Base-by-base conservation (phyloP, 2,888 invertebrate genomes). In the Platerodrilus igneus region DNA sequence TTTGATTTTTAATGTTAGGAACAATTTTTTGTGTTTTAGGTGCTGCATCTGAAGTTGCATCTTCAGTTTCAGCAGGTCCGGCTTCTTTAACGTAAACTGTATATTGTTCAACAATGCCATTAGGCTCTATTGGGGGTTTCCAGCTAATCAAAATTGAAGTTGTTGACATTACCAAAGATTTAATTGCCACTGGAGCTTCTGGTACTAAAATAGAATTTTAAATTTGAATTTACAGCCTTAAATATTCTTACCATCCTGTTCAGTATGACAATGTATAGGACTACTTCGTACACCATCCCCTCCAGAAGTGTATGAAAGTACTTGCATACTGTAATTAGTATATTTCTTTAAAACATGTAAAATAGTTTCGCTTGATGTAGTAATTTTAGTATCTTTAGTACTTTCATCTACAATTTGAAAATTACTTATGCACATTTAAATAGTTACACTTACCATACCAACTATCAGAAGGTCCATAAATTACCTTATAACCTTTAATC, bases 271-370 rank as follows among this genome's bases (percentile, higher is more conserved):
- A 67, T 90, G 90, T 54, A 94, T 89, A 4, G 89, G 85, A 10
- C 78, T 75, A 53, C 87, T 85, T 52, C 90, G 81, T 27, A 92
- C 92, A 46, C 95, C 94, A 66, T 95, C 94, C 7, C 96, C 96
- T 49, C 92, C 94, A 38, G 92, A 86, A 4, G 95, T 95, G 58
- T 86, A 94, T 13, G 95, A 93, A 55, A 94, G 71, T 18, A 96
- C 92, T 75, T 94, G 92, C 82, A 96, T 90, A 40, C 92, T 94
- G 70, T 95, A 96, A 71, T 96, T 95, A 2, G 94, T 95, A 71
- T 84, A 94, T 67, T 93, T 93, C 68, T 90, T 88, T 35, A 96
- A 75, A 34, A 91, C 91, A 62, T 91, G 91, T n/a, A 92, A 76
- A 57, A 91, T 91, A 1, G 91, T 91, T 69, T 92, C 91, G 58